Evolutionary conservation across 1,140 invertebrate species (phyloP).

Genomic region (Maconellicoccus hirsutus): DNA sequence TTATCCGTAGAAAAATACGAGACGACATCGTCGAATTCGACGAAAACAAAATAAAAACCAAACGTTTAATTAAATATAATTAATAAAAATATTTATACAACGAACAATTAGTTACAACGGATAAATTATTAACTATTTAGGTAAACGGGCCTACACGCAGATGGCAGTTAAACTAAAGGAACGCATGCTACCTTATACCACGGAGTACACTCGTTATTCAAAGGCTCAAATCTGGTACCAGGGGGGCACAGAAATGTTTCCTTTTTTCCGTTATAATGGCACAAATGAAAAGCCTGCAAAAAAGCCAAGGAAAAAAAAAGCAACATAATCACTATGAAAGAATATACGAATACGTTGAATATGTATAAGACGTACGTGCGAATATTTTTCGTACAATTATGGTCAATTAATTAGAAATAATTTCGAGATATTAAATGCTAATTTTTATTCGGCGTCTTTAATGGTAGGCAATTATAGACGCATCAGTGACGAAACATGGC

Average conservation of each 20-base stretch:
- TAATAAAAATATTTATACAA: too few species aligned
- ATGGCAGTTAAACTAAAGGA: not conserved
- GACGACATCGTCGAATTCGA: too few species aligned
- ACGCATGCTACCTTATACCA: slow-evolving; percentile 30
- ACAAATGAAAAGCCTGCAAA: slow-evolving; percentile 41
- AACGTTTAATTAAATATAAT: too few species aligned
- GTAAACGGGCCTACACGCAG: too few species aligned
- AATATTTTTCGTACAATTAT: not conserved
- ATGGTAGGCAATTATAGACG: not conserved
- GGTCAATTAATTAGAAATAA: not conserved
- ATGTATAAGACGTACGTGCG: too few species aligned
- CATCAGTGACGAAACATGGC: not conserved
- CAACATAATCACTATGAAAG: not conserved
- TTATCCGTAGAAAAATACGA: too few species aligned
- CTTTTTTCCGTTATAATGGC: slow-evolving; percentile 38
- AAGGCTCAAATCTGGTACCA: slow-evolving; percentile 40
- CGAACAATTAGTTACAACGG: too few species aligned
- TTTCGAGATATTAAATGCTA: not conserved
- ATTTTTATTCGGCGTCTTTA: not conserved
- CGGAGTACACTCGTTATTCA: slow-evolving; percentile 27
- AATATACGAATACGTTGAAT: too few species aligned
- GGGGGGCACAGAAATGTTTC: slow-evolving; percentile 58
- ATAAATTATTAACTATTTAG: too few species aligned
- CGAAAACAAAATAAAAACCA: too few species aligned
- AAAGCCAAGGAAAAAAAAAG: slow-evolving; percentile 19